Evolutionary conservation across 2,113 vertebrate species (phyloP).

Genomic region (Gasterosteus nipponicus): DNA sequence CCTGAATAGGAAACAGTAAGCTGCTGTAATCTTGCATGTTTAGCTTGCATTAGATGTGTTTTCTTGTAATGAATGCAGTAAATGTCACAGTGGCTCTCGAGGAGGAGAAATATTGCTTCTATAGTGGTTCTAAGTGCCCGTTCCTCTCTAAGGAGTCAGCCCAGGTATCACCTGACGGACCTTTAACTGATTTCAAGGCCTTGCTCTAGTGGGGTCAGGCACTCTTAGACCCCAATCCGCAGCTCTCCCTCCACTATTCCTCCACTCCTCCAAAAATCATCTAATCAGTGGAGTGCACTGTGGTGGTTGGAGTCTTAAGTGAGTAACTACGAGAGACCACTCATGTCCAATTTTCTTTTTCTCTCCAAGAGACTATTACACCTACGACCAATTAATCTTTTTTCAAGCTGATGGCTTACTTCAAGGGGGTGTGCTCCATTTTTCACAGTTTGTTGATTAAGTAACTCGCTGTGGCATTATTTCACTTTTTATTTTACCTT

Average conservation of each 20-base stretch:
- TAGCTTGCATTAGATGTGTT: slow-evolving; percentile 5
- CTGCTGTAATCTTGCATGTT: not conserved
- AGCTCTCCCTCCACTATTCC: slow-evolving; percentile 21
- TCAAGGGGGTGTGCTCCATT: not conserved
- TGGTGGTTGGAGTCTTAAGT: slow-evolving; percentile 43
- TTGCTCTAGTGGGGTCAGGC: slow-evolving; percentile 53
- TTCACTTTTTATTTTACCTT: slow-evolving; percentile 6
- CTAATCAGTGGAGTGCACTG: slow-evolving; percentile 42
- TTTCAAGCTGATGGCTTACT: slow-evolving; percentile 35
- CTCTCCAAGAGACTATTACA: slow-evolving; percentile 46
- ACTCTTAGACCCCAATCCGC: slow-evolving; percentile 49
- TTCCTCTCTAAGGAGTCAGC: slow-evolving; percentile 34
- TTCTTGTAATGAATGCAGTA: slow-evolving; percentile 22
- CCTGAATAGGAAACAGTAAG: slow-evolving; percentile 3
- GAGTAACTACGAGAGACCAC: slow-evolving; percentile 30
- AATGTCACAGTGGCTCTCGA: slow-evolving; percentile 18
- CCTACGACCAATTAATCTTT: slow-evolving; percentile 38
- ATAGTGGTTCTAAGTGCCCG: slow-evolving; percentile 36
- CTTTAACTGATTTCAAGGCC: slow-evolving; percentile 61
- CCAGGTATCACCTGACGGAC: slow-evolving; percentile 43
- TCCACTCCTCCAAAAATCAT: slow-evolving; percentile 49
- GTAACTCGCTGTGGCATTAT: slow-evolving; percentile 17
- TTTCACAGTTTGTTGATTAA: not conserved
- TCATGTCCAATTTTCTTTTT: slow-evolving; percentile 31
- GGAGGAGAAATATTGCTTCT: slow-evolving; percentile 21